Evolutionary conservation across 2,797 vertebrate genomes (phyloP).

Genomic region (Melanotaenia trifasciata): DNA sequence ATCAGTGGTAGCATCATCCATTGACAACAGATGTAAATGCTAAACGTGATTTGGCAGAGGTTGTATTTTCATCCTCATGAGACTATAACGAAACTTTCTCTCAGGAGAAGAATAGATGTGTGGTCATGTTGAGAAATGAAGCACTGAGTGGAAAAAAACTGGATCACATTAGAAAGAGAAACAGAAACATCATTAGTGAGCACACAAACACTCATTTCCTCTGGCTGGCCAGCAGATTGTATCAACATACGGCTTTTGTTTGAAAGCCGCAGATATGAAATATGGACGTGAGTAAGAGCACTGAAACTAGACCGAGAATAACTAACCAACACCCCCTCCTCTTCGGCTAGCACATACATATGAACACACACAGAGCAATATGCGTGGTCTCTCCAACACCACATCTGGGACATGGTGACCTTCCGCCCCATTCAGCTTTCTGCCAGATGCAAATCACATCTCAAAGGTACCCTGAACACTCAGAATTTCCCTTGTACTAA

Average conservation of each 20-base stretch:
- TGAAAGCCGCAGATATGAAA: conserved; percentile 81
- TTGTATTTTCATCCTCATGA: conserved; percentile 21
- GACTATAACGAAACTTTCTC: conserved; percentile 25
- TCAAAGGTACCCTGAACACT: conserved; percentile 54
- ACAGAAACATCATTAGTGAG: conserved; percentile 75
- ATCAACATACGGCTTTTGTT: conserved; percentile 82
- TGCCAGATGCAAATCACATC: conserved; percentile 67
- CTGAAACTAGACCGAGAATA: conserved; percentile 38
- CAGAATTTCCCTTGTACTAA: too few species aligned
- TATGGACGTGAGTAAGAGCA: conserved; percentile 72
- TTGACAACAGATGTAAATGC: not conserved
- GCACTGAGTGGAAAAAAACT: conserved; percentile 59
- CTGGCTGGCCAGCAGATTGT: conserved; percentile 69
- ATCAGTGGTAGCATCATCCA: not conserved
- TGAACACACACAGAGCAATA: conserved; percentile 9
- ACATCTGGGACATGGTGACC: conserved; percentile 62
- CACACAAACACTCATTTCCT: conserved; percentile 83
- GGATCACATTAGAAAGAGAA: conserved; percentile 68
- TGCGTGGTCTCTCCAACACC: conserved; percentile 25
- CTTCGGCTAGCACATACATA: not conserved
- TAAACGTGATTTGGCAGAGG: not conserved
- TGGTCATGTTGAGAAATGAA: conserved; percentile 57
- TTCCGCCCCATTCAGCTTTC: conserved; percentile 57
- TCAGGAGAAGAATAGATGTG: conserved; percentile 38
- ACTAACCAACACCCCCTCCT: conserved; percentile 34